Evolutionary conservation across 35 echinoderm and acorn worm species (phyloP).

Genomic region (Heliocidaris erythrogramma): DNA sequence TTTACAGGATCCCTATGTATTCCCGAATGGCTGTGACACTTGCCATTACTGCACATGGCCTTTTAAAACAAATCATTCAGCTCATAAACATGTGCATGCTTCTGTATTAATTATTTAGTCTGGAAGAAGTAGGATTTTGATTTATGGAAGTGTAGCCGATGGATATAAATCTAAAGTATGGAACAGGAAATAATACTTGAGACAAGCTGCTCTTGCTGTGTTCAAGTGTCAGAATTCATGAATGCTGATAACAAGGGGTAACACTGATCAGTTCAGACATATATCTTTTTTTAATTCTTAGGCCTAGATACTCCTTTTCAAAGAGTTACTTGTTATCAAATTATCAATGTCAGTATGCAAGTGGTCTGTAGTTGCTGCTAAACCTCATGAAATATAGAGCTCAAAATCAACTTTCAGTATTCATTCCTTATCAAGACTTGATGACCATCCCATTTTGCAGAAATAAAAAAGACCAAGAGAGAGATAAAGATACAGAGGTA

Average conservation of each 20-base stretch:
- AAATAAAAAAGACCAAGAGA: too few relatives aligned
- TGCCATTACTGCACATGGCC: neutral
- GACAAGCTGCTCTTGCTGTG: neutral
- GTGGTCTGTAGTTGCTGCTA: too few relatives aligned
- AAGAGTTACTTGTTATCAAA: too few relatives aligned
- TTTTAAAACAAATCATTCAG: neutral
- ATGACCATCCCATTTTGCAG: too few relatives aligned
- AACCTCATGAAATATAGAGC: too few relatives aligned
- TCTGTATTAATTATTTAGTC: neutral
- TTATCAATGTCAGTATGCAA: too few relatives aligned
- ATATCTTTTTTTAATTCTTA: neutral
- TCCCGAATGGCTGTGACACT: neutral
- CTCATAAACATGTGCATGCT: neutral
- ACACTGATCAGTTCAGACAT: neutral
- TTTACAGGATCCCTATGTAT: neutral
- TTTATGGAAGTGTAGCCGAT: neutral
- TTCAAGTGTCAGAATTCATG: slow-evolving; percentile 1
- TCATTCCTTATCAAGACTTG: too few relatives aligned
- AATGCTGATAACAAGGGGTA: neutral
- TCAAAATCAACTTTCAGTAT: too few relatives aligned
- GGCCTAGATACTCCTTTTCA: too few relatives aligned
- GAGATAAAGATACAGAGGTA: too few relatives aligned
- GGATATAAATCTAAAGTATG: neutral
- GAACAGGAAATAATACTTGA: neutral
- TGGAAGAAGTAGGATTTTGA: neutral